These are phyloP conservation scores for Polypterus bichir DNA, from an alignment of 2,113 vertebrate species.

Conservation along the genomic window DNA sequence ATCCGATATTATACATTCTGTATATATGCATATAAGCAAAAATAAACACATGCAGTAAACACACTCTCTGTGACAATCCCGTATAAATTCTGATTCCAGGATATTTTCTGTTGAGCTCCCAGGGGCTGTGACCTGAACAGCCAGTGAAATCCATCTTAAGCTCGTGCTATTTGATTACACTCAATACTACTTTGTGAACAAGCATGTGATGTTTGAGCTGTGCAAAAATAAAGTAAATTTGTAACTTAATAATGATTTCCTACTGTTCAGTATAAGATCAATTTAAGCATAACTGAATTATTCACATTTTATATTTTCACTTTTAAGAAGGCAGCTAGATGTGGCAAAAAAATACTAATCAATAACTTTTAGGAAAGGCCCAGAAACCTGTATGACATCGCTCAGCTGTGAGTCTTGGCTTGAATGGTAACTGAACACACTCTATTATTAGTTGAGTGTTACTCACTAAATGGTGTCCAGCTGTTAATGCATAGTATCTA, in stretches of 20 bases:
- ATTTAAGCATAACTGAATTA: neutral
- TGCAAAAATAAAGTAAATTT: too few species aligned
- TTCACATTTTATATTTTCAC: conserved; percentile 17
- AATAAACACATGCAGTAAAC: too few species aligned
- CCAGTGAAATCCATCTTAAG: conserved; percentile 20
- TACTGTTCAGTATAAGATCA: too few species aligned
- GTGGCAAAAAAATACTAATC: conserved; percentile 27
- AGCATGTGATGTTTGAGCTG: conserved; percentile 2
- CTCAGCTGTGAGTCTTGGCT: conserved; percentile 51
- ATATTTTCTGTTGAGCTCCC: conserved; percentile 5
- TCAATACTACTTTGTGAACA: conserved; percentile 15
- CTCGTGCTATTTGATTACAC: conserved; percentile 24
- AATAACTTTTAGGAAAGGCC: conserved; percentile 42
- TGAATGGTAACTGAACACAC: conserved; percentile 27
- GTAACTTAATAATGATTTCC: too few species aligned
- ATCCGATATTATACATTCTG: conserved; percentile 16
- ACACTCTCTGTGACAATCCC: too few species aligned
- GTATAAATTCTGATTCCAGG: neutral
- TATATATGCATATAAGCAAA: neutral
- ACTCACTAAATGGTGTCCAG: conserved; percentile 49
- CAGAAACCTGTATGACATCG: conserved; percentile 36
- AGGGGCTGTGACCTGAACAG: conserved; percentile 17
- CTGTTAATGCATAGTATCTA: conserved; percentile 49
- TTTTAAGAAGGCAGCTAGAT: conserved; percentile 31
- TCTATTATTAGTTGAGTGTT: conserved; percentile 46